Conservation (phyloP, 2,888 invertebrate species). For the Nymphalis urticae region DNA sequence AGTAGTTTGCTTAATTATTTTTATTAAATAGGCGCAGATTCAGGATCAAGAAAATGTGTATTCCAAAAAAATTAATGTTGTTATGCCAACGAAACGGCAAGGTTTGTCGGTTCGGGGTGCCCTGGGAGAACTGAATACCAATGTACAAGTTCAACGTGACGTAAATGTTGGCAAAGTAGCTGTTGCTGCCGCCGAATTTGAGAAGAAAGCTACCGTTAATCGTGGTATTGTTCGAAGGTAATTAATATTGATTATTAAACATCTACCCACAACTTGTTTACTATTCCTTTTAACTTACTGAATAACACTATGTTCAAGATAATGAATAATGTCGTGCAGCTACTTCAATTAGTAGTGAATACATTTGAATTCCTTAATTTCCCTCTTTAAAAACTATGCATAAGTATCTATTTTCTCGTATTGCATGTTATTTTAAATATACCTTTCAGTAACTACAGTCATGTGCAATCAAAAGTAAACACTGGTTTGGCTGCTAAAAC, state of each 20-base stretch:
- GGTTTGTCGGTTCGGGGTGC: conserved; percentile 65
- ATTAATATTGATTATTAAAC: conserved; percentile 21
- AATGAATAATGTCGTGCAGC: too few relatives aligned
- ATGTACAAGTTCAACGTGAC: conserved; percentile 63
- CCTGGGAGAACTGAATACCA: conserved; percentile 69
- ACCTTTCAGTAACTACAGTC: conserved; percentile 56
- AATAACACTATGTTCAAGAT: not conserved
- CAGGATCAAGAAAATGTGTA: conserved; percentile 71
- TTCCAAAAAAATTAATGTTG: conserved; percentile 56
- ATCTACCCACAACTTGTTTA: conserved; percentile 41
- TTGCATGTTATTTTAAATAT: not conserved
- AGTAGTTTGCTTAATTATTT: not conserved
- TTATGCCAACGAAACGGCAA: conserved; percentile 56
- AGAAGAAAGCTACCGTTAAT: conserved; percentile 61
- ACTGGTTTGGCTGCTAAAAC: conserved; percentile 61
- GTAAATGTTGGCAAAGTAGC: conserved; percentile 61
- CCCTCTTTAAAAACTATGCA: not conserved
- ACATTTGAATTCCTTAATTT: not conserved
- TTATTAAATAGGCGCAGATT: conserved; percentile 50
- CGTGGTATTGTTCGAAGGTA: conserved; percentile 58
- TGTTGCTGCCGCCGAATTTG: conserved; percentile 61
- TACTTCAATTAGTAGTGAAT: too few relatives aligned
- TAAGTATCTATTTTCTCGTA: not conserved
- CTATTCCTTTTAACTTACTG: too few relatives aligned
- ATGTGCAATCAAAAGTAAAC: conserved; percentile 75